phyloP scores from a whole-genome alignment of 64 coral and sea anemone species.

The Stylophora pistillata region DNA sequence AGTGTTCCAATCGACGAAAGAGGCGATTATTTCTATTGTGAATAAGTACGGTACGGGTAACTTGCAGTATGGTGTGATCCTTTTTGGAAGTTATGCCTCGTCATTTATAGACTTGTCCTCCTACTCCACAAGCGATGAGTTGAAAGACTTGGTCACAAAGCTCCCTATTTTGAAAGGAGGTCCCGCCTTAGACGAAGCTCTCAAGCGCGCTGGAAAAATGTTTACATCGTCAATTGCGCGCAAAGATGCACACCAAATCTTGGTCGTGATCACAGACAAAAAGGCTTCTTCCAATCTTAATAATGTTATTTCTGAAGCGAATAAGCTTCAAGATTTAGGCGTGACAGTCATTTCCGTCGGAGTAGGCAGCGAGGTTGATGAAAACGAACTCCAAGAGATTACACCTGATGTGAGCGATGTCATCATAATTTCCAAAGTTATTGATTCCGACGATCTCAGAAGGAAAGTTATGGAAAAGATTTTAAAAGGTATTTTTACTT shows the following conservation, averaged over 20 bases:
- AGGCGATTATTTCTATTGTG: constrained; percentile 13
- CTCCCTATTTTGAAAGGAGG: not conserved
- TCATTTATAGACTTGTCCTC: not conserved
- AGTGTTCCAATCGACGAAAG: constrained; percentile 34
- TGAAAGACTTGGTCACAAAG: not conserved
- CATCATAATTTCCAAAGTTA: constrained; percentile 21
- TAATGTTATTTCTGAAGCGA: constrained; percentile 27
- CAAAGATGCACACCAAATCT: constrained; percentile 26
- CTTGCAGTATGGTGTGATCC: constrained; percentile 34
- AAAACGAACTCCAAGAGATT: constrained; percentile 39
- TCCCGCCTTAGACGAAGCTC: constrained; percentile 33
- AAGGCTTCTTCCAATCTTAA: constrained; percentile 28
- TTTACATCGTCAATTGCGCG: constrained; percentile 19
- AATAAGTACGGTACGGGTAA: constrained; percentile 36
- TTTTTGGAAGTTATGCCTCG: constrained; percentile 12
- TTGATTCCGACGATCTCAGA: constrained; percentile 39
- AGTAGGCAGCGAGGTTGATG: constrained; percentile 51
- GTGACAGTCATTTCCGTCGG: constrained; percentile 60
- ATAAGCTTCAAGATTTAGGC: constrained; percentile 44
- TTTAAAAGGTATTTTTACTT: constrained; percentile 12
- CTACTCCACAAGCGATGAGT: constrained; percentile 14
- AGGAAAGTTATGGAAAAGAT: constrained; percentile 48
- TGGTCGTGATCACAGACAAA: constrained; percentile 75
- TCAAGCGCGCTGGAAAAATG: constrained; percentile 16
- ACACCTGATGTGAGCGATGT: constrained; percentile 45